Evolutionary conservation across 2,113 vertebrate genomes (phyloP), one percentile per base, ranked within the genome.

Genomic region (Trogon surrucura): DNA sequence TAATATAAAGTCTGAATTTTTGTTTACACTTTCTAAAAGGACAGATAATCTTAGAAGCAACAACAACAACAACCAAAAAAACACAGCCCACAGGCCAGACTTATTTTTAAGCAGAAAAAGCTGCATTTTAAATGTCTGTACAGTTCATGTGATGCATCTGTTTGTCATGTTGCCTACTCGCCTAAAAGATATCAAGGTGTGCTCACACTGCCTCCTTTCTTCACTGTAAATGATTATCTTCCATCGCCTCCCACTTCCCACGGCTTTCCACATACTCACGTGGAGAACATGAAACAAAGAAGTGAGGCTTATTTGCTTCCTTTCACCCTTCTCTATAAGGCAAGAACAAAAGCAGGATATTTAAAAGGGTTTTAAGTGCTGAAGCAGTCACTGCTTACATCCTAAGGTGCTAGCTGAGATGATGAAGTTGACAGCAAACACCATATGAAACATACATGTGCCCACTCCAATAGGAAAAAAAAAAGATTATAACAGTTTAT

Each of bases 371-470:
- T 89, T 95, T 32, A 91, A 91, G 80, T 51, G 29, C 44, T 34
- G 66, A 81, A 94, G 38, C 94, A 96, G 75, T 50, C 67, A 65
- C 69, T 93, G 93, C 91, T 97, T 95, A 94, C 85, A 96, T 93
- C 38, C 62, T 58, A 94, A 95, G 71, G 81, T 94, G 74, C 38
- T 95, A 94, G 78, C 91, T 96, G 95, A 93, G 74, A 95, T 93
- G 71, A 94, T 80, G 47, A 77, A 96, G 61, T 80, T 96, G 95
- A 95, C 85, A 96, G 91, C 91, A 97, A 97, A 96, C 91, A 96
- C 95, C 95, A 95, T 94, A 91, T 95, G 95, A 97, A 87, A 95
- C 73, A 85, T 91, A 77, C 79, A 89, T 95, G 94, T 95, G 91
- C 91, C 89, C 91, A 95, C 79, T 83, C 44, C 87, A 83, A 80